Evolutionary conservation across 2,797 vertebrate genomes (phyloP).

Genomic region (Megaceryle alcyon): DNA sequence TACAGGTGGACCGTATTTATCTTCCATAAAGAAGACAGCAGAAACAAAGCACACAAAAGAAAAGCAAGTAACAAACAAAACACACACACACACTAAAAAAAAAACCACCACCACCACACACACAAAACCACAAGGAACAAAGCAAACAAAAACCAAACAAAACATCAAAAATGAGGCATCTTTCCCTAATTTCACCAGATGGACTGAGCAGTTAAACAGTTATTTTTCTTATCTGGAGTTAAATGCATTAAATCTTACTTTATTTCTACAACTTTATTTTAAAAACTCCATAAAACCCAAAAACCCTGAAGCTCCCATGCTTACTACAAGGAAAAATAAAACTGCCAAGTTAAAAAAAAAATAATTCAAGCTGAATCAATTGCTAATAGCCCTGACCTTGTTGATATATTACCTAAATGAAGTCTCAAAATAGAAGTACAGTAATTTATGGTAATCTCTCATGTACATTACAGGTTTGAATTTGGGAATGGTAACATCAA

Average conservation of each 20-base stretch:
- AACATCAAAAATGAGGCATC: neutral
- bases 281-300: neutral
- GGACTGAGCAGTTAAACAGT: neutral
- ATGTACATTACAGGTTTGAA: conserved; percentile 6
- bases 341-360: neutral
- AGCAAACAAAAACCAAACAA: too few relatives aligned
- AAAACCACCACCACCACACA: neutral
- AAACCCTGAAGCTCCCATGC: neutral
- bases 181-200: neutral
- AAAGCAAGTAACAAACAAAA: neutral
- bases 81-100: too few relatives aligned
- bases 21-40: neutral
- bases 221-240: neutral
- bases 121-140: neutral
- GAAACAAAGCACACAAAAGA: neutral
- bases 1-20: neutral
- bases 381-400: neutral
- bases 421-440: neutral
- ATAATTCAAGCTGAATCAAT: neutral
- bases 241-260: neutral
- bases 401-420: neutral
- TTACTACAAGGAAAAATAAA: neutral
- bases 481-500: conserved; percentile 34
- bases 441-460: conserved; percentile 17
- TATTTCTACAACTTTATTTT: neutral